phyloP scores from a whole-genome alignment of 2,888 invertebrate species.

The Teleiodes luculella region DNA sequence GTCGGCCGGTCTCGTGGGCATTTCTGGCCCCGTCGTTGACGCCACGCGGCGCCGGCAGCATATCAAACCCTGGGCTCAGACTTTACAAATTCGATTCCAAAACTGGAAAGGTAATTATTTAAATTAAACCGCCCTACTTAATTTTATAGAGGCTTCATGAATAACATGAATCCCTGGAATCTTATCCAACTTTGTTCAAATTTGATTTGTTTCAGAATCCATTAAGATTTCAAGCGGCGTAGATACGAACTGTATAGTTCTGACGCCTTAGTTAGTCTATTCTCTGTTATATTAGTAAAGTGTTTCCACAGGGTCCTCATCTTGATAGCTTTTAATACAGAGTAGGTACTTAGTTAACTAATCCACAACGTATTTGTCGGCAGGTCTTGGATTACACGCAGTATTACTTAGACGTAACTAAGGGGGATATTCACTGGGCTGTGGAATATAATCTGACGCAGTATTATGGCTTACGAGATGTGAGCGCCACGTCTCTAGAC shows the following conservation, averaged over 20 bases:
- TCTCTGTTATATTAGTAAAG: no score
- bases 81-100: constrained; percentile 94
- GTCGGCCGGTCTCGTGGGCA: constrained; percentile 91
- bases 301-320: background rate
- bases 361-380: background rate
- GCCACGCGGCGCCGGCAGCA: constrained; percentile 88
- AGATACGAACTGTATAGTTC: no score
- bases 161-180: no score
- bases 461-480: constrained; percentile 89
- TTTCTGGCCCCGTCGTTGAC: constrained; percentile 94
- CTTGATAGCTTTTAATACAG: background rate
- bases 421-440: constrained; percentile 87
- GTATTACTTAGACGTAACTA: constrained; percentile 90
- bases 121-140: background rate
- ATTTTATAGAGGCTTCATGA: background rate
- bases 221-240: no score
- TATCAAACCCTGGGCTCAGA: constrained; percentile 93
- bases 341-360: background rate
- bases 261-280: no score
- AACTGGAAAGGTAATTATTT: constrained; percentile 84
- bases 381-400: constrained; percentile 94
- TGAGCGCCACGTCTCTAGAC: constrained; percentile 86
- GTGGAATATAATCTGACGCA: constrained; percentile 91
- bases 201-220: no score
- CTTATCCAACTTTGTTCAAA: no score